phyloP scores from a whole-genome alignment of 1,140 invertebrate species.

The Pogonomyrmex californicus region DNA sequence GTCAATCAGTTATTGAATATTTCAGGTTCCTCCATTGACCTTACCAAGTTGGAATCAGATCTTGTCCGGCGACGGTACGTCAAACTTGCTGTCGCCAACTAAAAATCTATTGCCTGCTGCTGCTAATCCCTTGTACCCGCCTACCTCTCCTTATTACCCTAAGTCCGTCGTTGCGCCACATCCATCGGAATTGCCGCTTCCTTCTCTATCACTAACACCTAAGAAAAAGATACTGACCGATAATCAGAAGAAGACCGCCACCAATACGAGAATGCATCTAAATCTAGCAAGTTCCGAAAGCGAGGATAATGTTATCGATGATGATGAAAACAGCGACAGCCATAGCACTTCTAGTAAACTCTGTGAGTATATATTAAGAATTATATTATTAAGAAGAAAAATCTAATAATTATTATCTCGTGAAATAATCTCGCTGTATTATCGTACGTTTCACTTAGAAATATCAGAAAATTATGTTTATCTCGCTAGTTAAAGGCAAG shows the following conservation, averaged over 20 bases:
- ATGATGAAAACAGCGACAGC: constrained; percentile 72
- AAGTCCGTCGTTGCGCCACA: constrained; percentile 83
- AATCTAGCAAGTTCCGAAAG: constrained; percentile 48
- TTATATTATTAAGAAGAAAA: not conserved
- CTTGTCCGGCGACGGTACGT: constrained; percentile 66
- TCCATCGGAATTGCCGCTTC: constrained; percentile 84
- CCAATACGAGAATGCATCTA: not conserved
- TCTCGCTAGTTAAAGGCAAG: constrained; percentile 81
- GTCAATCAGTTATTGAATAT: constrained; percentile 1
- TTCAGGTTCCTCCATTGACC: constrained; percentile 82
- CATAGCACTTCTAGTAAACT: constrained; percentile 81
- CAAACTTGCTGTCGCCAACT: constrained; percentile 83
- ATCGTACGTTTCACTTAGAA: not conserved
- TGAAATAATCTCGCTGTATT: not conserved
- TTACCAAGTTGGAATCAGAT: constrained; percentile 81
- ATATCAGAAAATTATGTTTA: constrained; percentile 42
- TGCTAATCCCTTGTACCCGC: constrained; percentile 84
- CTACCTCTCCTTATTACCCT: constrained; percentile 82
- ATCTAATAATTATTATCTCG: not conserved
- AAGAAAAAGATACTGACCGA: constrained; percentile 73
- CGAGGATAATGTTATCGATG: constrained; percentile 42
- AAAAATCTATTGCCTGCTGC: constrained; percentile 83
- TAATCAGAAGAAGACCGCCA: constrained; percentile 30
- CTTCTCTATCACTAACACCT: constrained; percentile 82
- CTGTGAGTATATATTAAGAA: constrained; percentile 69